These are phyloP conservation scores for Aplidium turbinatum DNA, from an alignment of 23 tunicate species.

Conservation along the genomic window DNA sequence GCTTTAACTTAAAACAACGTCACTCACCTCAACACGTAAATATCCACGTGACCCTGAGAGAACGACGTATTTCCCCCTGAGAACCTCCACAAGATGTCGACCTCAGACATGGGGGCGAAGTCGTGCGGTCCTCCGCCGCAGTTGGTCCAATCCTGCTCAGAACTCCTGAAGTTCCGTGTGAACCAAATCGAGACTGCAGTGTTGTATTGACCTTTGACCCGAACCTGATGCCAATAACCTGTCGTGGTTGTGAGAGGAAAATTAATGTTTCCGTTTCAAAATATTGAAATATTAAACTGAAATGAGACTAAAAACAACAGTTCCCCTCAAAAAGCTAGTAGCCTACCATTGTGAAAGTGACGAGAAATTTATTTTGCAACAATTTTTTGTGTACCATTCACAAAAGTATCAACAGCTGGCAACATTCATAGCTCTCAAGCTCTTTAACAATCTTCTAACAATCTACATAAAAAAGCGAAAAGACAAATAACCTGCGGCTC, in stretches of 20 bases:
- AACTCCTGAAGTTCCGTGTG: constrained; percentile 9
- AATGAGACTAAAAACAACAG: no score
- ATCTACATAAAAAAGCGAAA: no score
- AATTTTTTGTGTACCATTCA: no score
- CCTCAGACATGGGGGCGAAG: constrained; percentile 48
- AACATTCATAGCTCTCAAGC: no score
- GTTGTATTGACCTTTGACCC: constrained; percentile 68
- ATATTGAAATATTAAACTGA: not conserved
- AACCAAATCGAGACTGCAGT: constrained; percentile 75
- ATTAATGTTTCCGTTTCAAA: not conserved
- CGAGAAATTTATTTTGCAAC: no score
- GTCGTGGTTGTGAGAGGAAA: not conserved
- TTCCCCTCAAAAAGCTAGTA: no score
- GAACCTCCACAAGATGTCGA: constrained; percentile 52
- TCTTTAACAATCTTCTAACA: no score
- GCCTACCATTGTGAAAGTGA: no score
- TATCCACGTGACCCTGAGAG: constrained; percentile 52
- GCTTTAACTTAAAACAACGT: not conserved
- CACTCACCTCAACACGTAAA: constrained; percentile 43
- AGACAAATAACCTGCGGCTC: no score
- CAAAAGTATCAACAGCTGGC: no score
- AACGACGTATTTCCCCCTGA: constrained; percentile 35
- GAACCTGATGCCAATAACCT: constrained; percentile 77
- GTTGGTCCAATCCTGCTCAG: constrained; percentile 44
- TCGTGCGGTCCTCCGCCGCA: constrained; percentile 4